A percentile compares a stretch with the other conserved stretches of the same genome.
phyloP scores from a whole-genome alignment of 2,113 vertebrate genomes.

The Mionectes macconnelli region DNA sequence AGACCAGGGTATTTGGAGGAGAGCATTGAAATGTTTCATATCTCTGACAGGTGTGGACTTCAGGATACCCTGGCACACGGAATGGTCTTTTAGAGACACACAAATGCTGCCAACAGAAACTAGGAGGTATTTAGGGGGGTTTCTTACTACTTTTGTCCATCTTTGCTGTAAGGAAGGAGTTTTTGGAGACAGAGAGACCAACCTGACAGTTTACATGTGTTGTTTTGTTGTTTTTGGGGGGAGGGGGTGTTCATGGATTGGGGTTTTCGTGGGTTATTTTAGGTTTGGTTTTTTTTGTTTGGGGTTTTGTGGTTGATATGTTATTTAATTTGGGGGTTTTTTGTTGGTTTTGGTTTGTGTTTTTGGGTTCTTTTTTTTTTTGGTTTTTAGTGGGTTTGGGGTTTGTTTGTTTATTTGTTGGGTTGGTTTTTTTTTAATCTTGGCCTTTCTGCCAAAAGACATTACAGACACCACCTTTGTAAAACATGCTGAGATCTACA shows the following conservation, averaged over 20 bases:
- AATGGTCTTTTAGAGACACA: neutral
- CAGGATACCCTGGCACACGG: fast-evolving
- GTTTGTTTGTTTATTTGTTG: neutral
- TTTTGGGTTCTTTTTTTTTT: neutral
- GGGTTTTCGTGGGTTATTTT: neutral
- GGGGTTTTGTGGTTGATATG: too few species aligned
- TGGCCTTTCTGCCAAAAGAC: neutral
- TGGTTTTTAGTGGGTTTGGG: neutral
- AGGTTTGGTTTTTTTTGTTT: too few species aligned
- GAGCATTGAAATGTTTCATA: neutral
- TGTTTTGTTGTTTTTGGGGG: too few species aligned
- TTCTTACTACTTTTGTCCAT: neutral
- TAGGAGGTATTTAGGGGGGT: fast-evolving
- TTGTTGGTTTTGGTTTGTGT: neutral
- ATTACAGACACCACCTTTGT: neutral
- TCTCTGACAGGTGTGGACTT: neutral
- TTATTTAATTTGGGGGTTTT: neutral
- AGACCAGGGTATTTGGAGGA: neutral
- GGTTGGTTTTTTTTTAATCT: neutral
- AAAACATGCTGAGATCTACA: neutral
- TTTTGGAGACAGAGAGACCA: neutral
- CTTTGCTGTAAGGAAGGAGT: neutral
- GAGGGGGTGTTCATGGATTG: neutral
- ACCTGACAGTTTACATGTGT: neutral
- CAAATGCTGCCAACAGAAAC: neutral